A percentile compares a stretch with the other conserved stretches of the same genome.
Evolutionary conservation across 2,888 invertebrate species (phyloP).

Genomic region (Carpatolechia fugitivella): DNA sequence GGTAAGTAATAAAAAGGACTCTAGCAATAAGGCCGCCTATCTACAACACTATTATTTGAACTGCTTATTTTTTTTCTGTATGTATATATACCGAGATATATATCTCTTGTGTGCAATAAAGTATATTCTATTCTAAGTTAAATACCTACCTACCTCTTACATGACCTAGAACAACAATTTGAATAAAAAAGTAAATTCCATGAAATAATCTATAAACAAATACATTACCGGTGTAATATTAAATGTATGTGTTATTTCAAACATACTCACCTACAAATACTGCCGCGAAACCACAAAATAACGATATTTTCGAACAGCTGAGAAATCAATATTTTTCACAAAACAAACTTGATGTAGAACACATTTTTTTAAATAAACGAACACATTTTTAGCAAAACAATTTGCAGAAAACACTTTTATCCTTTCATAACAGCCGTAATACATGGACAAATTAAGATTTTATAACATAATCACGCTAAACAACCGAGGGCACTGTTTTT

Average conservation of each 20-base stretch:
- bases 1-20: too few relatives aligned
- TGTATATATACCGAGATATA: too few relatives aligned
- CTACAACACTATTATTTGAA: too few relatives aligned
- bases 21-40: too few relatives aligned
- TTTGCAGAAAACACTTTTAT: neutral
- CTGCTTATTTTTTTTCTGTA: too few relatives aligned
- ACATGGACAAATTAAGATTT: neutral
- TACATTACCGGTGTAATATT: neutral
- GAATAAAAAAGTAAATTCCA: too few relatives aligned
- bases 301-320: neutral
- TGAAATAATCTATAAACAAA: too few relatives aligned
- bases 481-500: neutral
- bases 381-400: neutral
- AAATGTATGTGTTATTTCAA: neutral
- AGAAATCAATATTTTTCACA: conserved; percentile 4
- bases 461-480: neutral
- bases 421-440: too few relatives aligned
- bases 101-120: too few relatives aligned
- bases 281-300: neutral
- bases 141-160: too few relatives aligned
- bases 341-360: neutral
- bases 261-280: neutral
- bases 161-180: too few relatives aligned
- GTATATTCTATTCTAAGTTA: too few relatives aligned
- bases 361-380: neutral